A percentile compares a stretch with the other conserved stretches of the same genome.
These are phyloP conservation scores for Tetramorium parvispinum DNA, from an alignment of 1,140 invertebrate genomes.

Conservation along the genomic window DNA sequence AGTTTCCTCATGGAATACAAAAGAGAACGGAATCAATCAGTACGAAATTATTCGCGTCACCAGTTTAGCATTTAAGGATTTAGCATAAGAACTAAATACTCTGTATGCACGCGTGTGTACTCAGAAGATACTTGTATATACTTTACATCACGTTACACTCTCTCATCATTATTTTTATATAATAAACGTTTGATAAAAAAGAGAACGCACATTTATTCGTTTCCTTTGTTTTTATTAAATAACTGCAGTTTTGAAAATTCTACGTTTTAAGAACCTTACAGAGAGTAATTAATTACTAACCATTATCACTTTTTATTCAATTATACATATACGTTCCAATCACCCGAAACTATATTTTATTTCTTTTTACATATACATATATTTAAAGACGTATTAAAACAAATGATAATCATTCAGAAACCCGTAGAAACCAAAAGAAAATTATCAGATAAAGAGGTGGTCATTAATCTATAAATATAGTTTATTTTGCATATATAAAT, in stretches of 20 bases:
- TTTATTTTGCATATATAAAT: constrained; percentile 31
- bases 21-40: constrained; percentile 7
- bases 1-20: not conserved
- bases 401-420: not conserved
- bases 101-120: constrained; percentile 55
- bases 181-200: constrained; percentile 66
- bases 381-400: not conserved
- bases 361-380: not conserved
- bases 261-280: not conserved
- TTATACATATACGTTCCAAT: not conserved
- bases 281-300: not conserved
- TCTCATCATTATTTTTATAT: constrained; percentile 65
- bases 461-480: not conserved
- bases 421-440: not conserved
- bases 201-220: not conserved
- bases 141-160: constrained; percentile 50
- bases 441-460: not conserved
- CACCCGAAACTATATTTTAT: not conserved
- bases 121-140: constrained; percentile 68
- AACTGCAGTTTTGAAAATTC: not conserved
- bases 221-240: not conserved
- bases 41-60: constrained; percentile 59
- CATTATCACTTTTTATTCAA: not conserved
- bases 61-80: constrained; percentile 44
- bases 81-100: constrained; percentile 61